Evolutionary conservation across 2,113 vertebrate genomes (phyloP).

Genomic region (Anseranas semipalmata): DNA sequence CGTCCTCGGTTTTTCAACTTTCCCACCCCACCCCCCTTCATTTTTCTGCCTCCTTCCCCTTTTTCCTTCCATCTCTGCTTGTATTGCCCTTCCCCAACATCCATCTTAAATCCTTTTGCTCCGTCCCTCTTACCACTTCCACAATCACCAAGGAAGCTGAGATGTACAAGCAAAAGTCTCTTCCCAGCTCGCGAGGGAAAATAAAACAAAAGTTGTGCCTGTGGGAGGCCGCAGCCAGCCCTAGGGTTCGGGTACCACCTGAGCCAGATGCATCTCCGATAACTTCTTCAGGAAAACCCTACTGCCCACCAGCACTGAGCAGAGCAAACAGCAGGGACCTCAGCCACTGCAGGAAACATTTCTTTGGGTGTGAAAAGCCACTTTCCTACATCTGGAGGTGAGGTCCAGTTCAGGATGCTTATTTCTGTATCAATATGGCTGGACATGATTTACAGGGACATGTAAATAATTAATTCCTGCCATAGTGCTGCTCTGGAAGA

Average conservation of each 20-base stretch:
- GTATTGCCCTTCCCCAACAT: neutral
- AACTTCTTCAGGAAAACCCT: neutral
- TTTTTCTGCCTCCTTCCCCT: neutral
- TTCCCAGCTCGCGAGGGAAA: neutral
- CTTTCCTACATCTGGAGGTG: neutral
- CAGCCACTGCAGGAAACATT: neutral
- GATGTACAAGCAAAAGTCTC: neutral
- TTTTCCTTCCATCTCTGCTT: neutral
- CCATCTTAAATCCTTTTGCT: neutral
- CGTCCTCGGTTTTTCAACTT: neutral
- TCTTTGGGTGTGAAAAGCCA: neutral
- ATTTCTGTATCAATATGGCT: neutral
- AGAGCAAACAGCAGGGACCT: neutral
- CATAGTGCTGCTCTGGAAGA: neutral
- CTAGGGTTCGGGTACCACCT: neutral
- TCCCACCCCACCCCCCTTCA: neutral
- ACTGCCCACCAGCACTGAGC: neutral
- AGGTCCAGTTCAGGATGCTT: neutral
- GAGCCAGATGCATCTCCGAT: neutral
- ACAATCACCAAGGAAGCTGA: neutral
- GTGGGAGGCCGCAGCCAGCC: neutral
- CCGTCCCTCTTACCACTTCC: neutral
- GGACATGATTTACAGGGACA: neutral
- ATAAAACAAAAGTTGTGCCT: neutral
- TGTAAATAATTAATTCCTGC: slow-evolving; percentile 41